A percentile compares a stretch with the other conserved stretches of the same genome.
Evolutionary conservation across 2,888 invertebrate genomes (phyloP).

Genomic region (Leptothorax acervorum): DNA sequence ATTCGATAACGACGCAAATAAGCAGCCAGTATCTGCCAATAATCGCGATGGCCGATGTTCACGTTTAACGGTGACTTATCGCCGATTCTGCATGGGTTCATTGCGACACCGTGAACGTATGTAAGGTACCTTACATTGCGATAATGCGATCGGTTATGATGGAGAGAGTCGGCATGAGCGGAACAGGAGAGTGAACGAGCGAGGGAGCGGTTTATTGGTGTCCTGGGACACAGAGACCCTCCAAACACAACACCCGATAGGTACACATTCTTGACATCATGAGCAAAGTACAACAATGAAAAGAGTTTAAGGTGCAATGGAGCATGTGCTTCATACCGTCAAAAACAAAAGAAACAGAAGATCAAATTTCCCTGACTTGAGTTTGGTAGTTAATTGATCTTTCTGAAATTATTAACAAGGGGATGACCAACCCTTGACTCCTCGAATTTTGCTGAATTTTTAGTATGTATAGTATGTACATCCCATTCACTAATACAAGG

Average conservation of each 20-base stretch:
- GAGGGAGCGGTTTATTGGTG: slow-evolving; percentile 35
- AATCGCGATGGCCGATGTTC: slow-evolving; percentile 76
- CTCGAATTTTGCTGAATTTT: too few species aligned
- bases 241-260: slow-evolving; percentile 34
- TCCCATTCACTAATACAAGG: too few species aligned
- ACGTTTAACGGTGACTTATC: slow-evolving; percentile 81
- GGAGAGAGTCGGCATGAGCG: not conserved
- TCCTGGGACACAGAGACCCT: slow-evolving; percentile 15
- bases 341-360: not conserved
- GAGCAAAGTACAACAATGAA: slow-evolving; percentile 23
- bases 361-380: not conserved
- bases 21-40: slow-evolving; percentile 71
- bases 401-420: not conserved
- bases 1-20: slow-evolving; percentile 73
- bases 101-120: slow-evolving; percentile 69
- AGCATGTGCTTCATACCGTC: not conserved
- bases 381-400: not conserved
- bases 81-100: slow-evolving; percentile 72
- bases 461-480: too few species aligned
- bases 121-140: slow-evolving; percentile 71
- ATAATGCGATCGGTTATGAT: slow-evolving; percentile 57
- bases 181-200: not conserved
- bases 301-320: slow-evolving; percentile 23
- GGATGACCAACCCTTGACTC: too few species aligned
- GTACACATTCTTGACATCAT: slow-evolving; percentile 17